Evolutionary conservation across 1,140 invertebrate species (phyloP), one percentile per base, ranked within the genome.

Genomic region (Meloidogyne exigua): DNA sequence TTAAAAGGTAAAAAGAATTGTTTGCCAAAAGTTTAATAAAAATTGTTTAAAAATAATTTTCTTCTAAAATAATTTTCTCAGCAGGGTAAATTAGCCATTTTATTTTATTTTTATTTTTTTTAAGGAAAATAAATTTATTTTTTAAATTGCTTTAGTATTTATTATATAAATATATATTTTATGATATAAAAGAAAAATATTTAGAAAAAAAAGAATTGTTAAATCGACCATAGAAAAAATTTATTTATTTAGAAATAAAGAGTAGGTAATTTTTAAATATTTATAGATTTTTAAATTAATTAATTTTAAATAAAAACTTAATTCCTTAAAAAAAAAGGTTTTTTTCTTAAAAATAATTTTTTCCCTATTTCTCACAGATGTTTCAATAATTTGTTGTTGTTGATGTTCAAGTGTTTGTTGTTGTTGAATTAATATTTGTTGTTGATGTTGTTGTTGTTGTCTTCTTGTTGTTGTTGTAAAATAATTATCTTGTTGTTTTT

Each of bases 311-410:
- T 32, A 3, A 32, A 32, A 32, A n/a, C n/a, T n/a, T n/a, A n/a
- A 2, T 32, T 32, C 7, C 2, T 32, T 18, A 2, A 15, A 67
- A 21, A 68, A 68, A 68, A n/a, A 39, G 0, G 2, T 68, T 68
- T 9, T 23, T n/a, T n/a, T n/a, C n/a, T n/a, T n/a, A n/a, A n/a
- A 68, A 18, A 28, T 39, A 18, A 32, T 44, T 28, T n/a, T 10
- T 42, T 71, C 28, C 68, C 26, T 49, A 23, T 21, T 57, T n/a
- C 69, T 71, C 69, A 71, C 69, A 57, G 44, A 57, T 28, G 69
- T 7, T 71, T 28, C 32, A 44, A 57, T 70, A 26, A 57, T 39
- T 49, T 44, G 68, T 57, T 57, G 57, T 69, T 49, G 49, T 42
- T 18, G n/a, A n/a, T n/a, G 23, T n/a, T 39, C 25, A 5, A 49